Percentiles rank a stretch among this genome's conserved stretches.
These are phyloP conservation scores for Eustalomyia histrio DNA, from an alignment of 2,888 invertebrate genomes.

Conservation along the genomic window DNA sequence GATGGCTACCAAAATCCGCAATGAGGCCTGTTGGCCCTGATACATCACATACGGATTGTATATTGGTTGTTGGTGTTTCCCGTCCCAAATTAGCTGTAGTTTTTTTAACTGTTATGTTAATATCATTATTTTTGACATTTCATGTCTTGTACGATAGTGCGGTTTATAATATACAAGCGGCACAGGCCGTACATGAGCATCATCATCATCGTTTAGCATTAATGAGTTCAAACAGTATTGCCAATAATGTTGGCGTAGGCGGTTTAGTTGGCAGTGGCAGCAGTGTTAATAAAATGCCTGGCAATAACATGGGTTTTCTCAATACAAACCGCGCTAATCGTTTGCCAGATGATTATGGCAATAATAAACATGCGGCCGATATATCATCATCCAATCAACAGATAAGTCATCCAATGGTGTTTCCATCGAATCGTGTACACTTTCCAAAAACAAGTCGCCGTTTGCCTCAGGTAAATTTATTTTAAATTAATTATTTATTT, in stretches of 20 bases:
- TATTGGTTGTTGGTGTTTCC: constrained; percentile 90
- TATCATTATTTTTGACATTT: constrained; percentile 91
- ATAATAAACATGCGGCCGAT: constrained; percentile 49
- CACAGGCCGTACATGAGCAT: constrained; percentile 82
- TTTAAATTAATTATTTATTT: background rate
- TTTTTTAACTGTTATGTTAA: constrained; percentile 88
- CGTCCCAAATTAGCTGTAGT: constrained; percentile 90
- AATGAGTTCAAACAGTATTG: constrained; percentile 67
- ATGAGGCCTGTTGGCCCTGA: constrained; percentile 92
- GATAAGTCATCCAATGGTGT: constrained; percentile 79
- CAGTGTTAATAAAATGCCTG: background rate
- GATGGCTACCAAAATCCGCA: constrained; percentile 90
- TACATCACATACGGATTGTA: constrained; percentile 87
- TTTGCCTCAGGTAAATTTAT: constrained; percentile 81
- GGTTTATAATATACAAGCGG: constrained; percentile 88
- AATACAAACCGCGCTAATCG: constrained; percentile 74
- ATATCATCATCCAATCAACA: constrained; percentile 71
- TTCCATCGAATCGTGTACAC: constrained; percentile 81
- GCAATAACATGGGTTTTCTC: constrained; percentile 22
- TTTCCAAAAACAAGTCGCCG: constrained; percentile 84
- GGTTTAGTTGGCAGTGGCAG: background rate
- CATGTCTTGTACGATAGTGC: constrained; percentile 92
- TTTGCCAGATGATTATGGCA: constrained; percentile 74
- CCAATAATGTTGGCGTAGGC: constrained; percentile 12
- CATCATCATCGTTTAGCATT: constrained; percentile 79